Percentiles rank a stretch among this genome's conserved stretches.
Evolutionary conservation across 2,797 vertebrate genomes (phyloP).

Genomic region (Dipus sagitta): DNA sequence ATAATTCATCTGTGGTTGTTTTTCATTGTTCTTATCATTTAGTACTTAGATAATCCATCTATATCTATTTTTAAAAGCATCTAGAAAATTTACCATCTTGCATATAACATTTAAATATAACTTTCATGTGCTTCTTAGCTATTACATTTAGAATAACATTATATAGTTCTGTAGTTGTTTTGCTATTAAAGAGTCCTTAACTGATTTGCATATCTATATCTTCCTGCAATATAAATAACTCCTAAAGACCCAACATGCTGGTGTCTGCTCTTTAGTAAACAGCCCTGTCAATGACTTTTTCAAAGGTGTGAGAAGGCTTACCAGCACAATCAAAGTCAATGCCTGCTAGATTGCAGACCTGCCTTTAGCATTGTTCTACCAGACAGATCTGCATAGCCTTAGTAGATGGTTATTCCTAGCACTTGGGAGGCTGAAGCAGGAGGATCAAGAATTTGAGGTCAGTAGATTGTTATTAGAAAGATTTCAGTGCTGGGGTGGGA

Average conservation of each 20-base stretch:
- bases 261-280: constrained; percentile 66
- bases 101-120: constrained; percentile 66
- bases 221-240: constrained; percentile 68
- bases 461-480: not conserved
- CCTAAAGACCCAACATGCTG: constrained; percentile 43
- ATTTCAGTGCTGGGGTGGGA: too few relatives aligned
- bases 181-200: constrained; percentile 59
- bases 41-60: not conserved
- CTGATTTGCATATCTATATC: constrained; percentile 69
- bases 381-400: not conserved
- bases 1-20: constrained; percentile 55
- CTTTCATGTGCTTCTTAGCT: constrained; percentile 63
- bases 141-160: constrained; percentile 68
- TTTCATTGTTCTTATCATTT: constrained; percentile 57
- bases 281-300: constrained; percentile 56
- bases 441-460: not conserved
- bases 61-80: constrained; percentile 58
- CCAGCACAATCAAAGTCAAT: constrained; percentile 52
- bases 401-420: not conserved
- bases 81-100: constrained; percentile 63
- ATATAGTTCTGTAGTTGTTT: constrained; percentile 52
- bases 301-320: constrained; percentile 6
- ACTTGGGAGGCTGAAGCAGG: not conserved
- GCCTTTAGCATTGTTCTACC: constrained; percentile 49
- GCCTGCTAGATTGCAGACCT: not conserved